Evolutionary conservation across 2,888 invertebrate genomes (phyloP), one percentile per base, ranked within the genome.

Genomic region (Aspidiotus rigidus): DNA sequence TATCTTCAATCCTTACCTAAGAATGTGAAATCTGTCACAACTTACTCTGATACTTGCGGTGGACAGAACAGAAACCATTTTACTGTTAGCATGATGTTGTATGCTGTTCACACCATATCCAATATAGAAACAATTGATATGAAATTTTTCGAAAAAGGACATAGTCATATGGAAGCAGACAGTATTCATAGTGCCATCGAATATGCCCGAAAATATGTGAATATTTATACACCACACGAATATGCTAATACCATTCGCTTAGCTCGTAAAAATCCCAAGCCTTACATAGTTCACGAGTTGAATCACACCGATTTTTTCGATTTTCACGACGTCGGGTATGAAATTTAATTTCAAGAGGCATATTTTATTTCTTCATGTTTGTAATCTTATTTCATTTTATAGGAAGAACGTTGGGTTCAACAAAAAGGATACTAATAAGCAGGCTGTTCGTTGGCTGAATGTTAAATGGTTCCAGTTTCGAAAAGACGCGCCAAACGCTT

Each of bases 141-240:
- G 13, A 74, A 75, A 63, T 73, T 70, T 62, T 73, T 73, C 72
- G 73, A 74, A 69, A 70, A 71, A 40, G 73, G 73, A 9, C 73
- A 74, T 64, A 71, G 70, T 0, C 72, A 69, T 40, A 60, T 72
- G 41, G 72, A 73, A 53, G 63, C 59, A 40, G 73, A 73, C 61
- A 63, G 69, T 1, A 74, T 73, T 71, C 73, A 74, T 64, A 64
- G 71, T 0, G 71, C 71, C 5, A 74, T 74, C n/a, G 72, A 73
- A 28, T 8, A n/a, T 13, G 15, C 8, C 8, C 11, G 56, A 56
- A 56, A 56, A 15, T 15, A 10, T 15, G 16, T n/a, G 16, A 56
- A 15, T 11, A 17, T 59, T 8, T 59, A 59, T 39, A 16, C 59
- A 11, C 59, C 59, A 17, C 11, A 59, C 11, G 59, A 59, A 11